A percentile compares a stretch with the other conserved stretches of the same genome.
Conservation (phyloP, 2,797 vertebrate genomes). For the Cercopithecus diana region DNA sequence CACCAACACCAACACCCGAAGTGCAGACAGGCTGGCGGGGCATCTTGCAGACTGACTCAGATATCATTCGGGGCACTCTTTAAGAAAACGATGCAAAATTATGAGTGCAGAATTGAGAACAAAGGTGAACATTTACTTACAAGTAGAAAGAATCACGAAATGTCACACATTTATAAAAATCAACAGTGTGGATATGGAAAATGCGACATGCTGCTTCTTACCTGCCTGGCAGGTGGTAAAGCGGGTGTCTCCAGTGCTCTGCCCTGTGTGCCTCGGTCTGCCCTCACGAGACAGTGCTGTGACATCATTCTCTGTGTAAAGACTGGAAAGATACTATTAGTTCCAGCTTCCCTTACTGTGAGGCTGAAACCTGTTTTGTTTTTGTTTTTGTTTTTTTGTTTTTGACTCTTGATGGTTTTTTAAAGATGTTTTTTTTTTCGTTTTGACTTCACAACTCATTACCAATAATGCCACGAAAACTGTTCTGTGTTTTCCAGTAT, state of each 20-base stretch:
- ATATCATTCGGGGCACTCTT: rapidly evolving
- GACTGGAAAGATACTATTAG: rapidly evolving
- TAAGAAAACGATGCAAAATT: not conserved
- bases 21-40: rapidly evolving
- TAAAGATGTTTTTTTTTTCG: not conserved
- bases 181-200: not conserved
- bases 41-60: rapidly evolving
- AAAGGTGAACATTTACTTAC: not conserved
- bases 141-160: not conserved
- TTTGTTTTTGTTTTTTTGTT: too few relatives aligned
- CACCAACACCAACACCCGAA: not conserved
- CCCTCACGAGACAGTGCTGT: not conserved
- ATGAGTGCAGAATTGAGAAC: not conserved
- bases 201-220: not conserved
- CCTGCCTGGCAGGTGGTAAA: not conserved
- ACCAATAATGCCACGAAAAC: too few relatives aligned
- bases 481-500: rapidly evolving
- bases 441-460: not conserved
- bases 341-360: rapidly evolving
- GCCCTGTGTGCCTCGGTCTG: not conserved
- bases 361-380: rapidly evolving
- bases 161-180: not conserved
- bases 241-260: not conserved
- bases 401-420: not conserved
- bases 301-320: rapidly evolving